Evolutionary conservation across 1,140 invertebrate species (phyloP).

Genomic region (Pachyrhynchus sulphureomaculatus): DNA sequence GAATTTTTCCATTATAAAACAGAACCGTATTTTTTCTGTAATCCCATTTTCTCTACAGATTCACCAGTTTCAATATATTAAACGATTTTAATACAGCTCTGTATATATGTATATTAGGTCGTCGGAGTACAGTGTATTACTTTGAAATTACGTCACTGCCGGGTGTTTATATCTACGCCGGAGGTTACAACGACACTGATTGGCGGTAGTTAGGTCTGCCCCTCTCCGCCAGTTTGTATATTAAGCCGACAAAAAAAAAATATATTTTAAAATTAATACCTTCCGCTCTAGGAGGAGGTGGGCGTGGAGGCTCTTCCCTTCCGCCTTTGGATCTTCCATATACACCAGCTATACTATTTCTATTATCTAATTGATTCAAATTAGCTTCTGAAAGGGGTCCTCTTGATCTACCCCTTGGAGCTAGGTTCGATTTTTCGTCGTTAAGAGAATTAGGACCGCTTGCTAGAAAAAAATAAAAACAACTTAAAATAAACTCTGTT

Average conservation of each 20-base stretch:
- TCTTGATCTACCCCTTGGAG: slow-evolving; percentile 66
- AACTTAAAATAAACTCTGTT: neutral
- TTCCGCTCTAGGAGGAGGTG: slow-evolving; percentile 83
- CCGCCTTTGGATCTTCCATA: slow-evolving; percentile 46
- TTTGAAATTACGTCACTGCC: no score
- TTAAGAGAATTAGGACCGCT: slow-evolving; percentile 48
- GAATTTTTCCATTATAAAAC: no score
- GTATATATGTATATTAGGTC: no score
- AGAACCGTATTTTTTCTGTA: no score
- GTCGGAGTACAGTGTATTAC: no score
- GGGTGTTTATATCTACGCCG: no score
- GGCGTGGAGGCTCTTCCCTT: slow-evolving; percentile 71
- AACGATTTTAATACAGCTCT: no score
- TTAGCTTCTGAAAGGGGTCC: slow-evolving; percentile 69
- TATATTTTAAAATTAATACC: slow-evolving; percentile 54
- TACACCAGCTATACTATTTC: slow-evolving; percentile 43
- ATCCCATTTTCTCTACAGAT: no score
- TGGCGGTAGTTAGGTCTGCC: no score
- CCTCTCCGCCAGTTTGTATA: neutral
- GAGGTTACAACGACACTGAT: no score
- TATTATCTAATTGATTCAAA: slow-evolving; percentile 61
- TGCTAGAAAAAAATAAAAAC: slow-evolving; percentile 1
- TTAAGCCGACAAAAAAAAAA: neutral
- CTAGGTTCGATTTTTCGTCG: slow-evolving; percentile 71
- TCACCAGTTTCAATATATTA: no score